A percentile compares a stretch with the other conserved stretches of the same genome.
phyloP scores from a whole-genome alignment of 1,140 invertebrate genomes.

The Ladona fulva region DNA sequence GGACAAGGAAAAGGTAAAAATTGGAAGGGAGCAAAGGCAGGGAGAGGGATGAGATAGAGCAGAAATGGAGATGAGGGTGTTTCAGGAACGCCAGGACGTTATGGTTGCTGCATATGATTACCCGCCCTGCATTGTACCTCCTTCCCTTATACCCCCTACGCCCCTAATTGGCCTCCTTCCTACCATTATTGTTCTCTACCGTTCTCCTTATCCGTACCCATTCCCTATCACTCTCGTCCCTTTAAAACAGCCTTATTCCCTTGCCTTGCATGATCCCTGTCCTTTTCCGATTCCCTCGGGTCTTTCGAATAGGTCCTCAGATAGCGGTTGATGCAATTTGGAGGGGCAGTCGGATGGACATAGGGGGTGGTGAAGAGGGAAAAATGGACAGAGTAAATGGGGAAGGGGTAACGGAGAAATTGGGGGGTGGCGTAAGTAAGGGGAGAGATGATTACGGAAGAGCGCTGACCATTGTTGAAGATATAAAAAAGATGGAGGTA shows the following conservation, averaged over 20 bases:
- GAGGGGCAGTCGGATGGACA: background rate
- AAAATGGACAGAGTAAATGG: background rate
- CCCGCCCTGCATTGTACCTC: background rate
- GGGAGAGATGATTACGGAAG: too few species aligned
- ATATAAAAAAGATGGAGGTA: too few species aligned
- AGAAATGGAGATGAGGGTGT: too few species aligned
- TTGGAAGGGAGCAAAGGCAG: background rate
- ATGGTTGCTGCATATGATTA: background rate
- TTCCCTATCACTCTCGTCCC: background rate
- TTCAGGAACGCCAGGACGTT: too few species aligned
- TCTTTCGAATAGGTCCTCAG: background rate
- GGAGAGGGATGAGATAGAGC: too few species aligned
- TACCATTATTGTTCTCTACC: background rate
- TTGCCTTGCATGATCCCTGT: background rate
- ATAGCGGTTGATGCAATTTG: slow-evolving; percentile 4
- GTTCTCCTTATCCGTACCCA: background rate
- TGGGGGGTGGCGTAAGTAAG: too few species aligned
- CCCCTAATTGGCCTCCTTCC: background rate
- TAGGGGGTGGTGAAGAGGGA: background rate
- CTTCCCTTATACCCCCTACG: background rate
- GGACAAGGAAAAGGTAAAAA: background rate
- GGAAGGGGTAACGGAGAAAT: too few species aligned
- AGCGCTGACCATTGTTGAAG: too few species aligned
- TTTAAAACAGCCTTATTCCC: background rate
- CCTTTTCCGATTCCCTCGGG: background rate